These are phyloP conservation scores for Drosophila bunnanda DNA, from an alignment of 2,888 invertebrate genomes.

Conservation along the genomic window DNA sequence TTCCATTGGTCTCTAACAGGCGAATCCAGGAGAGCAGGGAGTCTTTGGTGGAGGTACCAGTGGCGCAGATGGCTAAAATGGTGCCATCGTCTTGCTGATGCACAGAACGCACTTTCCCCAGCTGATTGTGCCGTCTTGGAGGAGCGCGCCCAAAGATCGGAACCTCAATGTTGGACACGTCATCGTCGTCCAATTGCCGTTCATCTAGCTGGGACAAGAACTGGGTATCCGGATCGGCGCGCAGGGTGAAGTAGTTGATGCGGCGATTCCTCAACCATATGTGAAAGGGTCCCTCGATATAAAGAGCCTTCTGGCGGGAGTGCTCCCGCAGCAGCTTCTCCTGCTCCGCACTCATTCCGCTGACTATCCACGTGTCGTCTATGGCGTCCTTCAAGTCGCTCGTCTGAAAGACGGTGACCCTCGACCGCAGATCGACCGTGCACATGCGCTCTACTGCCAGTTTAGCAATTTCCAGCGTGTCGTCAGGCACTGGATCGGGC, in stretches of 20 bases:
- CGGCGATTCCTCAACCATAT: slow-evolving; percentile 91
- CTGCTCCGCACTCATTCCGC: slow-evolving; percentile 93
- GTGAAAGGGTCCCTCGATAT: slow-evolving; percentile 93
- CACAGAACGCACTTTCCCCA: slow-evolving; percentile 87
- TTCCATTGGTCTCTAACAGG: slow-evolving; percentile 90
- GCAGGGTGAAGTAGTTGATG: slow-evolving; percentile 93
- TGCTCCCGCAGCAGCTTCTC: slow-evolving; percentile 89
- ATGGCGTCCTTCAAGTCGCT: slow-evolving; percentile 89
- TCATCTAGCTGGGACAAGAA: slow-evolving; percentile 83
- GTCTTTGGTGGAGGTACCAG: slow-evolving; percentile 95
- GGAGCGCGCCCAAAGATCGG: slow-evolving; percentile 86
- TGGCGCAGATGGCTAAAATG: slow-evolving; percentile 94
- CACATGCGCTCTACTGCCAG: slow-evolving; percentile 93
- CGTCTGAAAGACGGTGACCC: slow-evolving; percentile 88
- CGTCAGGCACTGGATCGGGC: slow-evolving; percentile 91
- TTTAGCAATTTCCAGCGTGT: slow-evolving; percentile 91
- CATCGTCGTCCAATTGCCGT: slow-evolving; percentile 87
- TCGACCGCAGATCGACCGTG: slow-evolving; percentile 91
- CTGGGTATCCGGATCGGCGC: slow-evolving; percentile 88
- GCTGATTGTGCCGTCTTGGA: slow-evolving; percentile 84
- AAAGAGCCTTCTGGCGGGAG: slow-evolving; percentile 87
- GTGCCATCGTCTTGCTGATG: slow-evolving; percentile 98
- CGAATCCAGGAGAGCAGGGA: slow-evolving; percentile 97
- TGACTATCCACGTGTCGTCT: slow-evolving; percentile 97
- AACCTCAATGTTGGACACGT: slow-evolving; percentile 89